Conservation (phyloP, 2,113 vertebrate genomes). For the Cynocephalus volans region DNA sequence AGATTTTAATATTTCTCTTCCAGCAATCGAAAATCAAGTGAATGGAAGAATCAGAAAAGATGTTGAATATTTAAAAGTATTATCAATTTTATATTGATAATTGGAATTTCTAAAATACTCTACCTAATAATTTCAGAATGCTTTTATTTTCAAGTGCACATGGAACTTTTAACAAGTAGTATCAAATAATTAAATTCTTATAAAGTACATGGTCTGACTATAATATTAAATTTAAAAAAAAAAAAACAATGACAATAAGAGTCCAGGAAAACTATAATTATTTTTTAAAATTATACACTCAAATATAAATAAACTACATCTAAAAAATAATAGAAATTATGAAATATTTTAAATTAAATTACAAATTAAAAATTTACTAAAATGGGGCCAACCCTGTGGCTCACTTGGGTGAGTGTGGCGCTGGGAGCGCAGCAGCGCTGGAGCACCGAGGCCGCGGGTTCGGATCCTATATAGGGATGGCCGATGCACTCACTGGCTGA, state of each 20-base stretch:
- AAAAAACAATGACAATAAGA: neutral
- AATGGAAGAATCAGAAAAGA: neutral
- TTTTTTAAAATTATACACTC: neutral
- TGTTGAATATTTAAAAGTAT: neutral
- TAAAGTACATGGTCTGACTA: neutral
- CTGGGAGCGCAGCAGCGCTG: too few relatives aligned
- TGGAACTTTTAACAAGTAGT: neutral
- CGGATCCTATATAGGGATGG: too few relatives aligned
- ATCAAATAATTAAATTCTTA: neutral
- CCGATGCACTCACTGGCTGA: too few relatives aligned
- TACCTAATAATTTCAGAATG: neutral
- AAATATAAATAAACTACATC: constrained; percentile 8
- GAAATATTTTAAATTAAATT: neutral
- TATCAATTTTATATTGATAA: neutral
- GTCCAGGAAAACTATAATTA: neutral
- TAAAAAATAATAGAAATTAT: neutral
- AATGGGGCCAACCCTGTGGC: too few relatives aligned
- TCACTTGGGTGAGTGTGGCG: too few relatives aligned
- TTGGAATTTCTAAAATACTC: neutral
- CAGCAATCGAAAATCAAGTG: neutral
- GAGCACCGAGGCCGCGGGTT: too few relatives aligned
- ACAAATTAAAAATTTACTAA: neutral
- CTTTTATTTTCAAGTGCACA: neutral
- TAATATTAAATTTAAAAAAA: neutral
- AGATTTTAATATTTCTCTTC: neutral